Base-by-base conservation (phyloP, 2,797 vertebrate species). In the Lindbergichthys nudifrons region DNA sequence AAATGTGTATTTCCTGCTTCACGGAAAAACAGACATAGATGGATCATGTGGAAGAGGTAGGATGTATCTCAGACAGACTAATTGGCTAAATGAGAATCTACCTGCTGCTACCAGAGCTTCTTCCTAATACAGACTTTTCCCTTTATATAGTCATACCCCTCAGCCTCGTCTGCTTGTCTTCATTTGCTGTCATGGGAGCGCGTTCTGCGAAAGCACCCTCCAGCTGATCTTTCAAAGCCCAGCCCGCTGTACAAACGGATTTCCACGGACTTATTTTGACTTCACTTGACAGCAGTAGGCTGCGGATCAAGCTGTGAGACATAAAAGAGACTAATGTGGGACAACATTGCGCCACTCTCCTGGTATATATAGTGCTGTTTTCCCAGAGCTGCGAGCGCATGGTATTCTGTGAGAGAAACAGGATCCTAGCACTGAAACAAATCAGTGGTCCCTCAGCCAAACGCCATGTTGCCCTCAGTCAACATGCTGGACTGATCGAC, bases 371-470 rank as follows among this genome's bases (percentile, higher is more conserved):
- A 92, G 90, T 68, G 71, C 45, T 61, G 84, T 89, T 90, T 93
- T 94, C 92, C 82, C 91, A 92, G 92, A 92, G 93, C 79, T 71
- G 68, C 10, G 77, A 79, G 80, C 63, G 73, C 67, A 19, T 78
- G 92, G 84, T 87, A 92, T 92, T 91, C 89, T 77, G 86, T 77
- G 85, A 83, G 86, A 72, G 92, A 93, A 94, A 95, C 88, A 26
- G 73, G 92, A 95, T 89, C 89, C 84, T 13, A 19, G 3, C 52
- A 76, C 87, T 88, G 83, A 89, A 86, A 79, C 65, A 54, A 78
- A 83, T 65, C 72, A 48, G 50, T 75, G 78, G 62, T 84, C 73
- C 58, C 11, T 52, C 39, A 65, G 72, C 80, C 72, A 75, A 86
- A 76, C 59, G 2, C 51, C 75, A 72, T 52, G 82, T 79, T 79